Conservation (phyloP, 2,113 vertebrate species). For the Gambusia affinis region DNA sequence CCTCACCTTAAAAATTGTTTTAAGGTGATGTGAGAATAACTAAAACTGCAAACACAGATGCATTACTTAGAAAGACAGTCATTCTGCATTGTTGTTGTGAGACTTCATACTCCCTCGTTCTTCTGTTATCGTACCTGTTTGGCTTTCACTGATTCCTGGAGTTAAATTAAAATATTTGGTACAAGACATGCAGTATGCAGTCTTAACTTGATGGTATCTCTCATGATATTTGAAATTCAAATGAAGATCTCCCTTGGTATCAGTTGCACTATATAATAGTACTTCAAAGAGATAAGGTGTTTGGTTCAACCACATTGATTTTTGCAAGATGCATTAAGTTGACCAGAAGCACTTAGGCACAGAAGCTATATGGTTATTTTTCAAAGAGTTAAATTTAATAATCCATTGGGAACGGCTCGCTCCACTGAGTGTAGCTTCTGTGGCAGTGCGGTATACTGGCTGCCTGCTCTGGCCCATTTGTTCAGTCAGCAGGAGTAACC, state of each 20-base stretch:
- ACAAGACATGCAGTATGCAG: neutral
- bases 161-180: neutral
- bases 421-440: slow-evolving; percentile 24
- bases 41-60: neutral
- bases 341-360: neutral
- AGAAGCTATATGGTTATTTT: neutral
- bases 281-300: neutral
- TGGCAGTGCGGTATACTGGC: slow-evolving; percentile 24
- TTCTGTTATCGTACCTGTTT: neutral
- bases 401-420: slow-evolving; percentile 13
- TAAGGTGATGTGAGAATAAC: neutral
- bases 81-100: neutral
- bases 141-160: neutral
- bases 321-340: neutral
- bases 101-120: neutral
- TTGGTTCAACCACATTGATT: neutral
- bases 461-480: slow-evolving; percentile 52
- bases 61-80: neutral
- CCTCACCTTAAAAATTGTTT: neutral
- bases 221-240: neutral
- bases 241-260: neutral
- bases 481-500: slow-evolving; percentile 65
- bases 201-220: neutral
- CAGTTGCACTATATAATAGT: neutral
- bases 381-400: slow-evolving; percentile 13